Percentiles rank a stretch among this genome's conserved stretches.
Evolutionary conservation across 2,797 vertebrate genomes (phyloP).

Genomic region (Cottoperca gobio): DNA sequence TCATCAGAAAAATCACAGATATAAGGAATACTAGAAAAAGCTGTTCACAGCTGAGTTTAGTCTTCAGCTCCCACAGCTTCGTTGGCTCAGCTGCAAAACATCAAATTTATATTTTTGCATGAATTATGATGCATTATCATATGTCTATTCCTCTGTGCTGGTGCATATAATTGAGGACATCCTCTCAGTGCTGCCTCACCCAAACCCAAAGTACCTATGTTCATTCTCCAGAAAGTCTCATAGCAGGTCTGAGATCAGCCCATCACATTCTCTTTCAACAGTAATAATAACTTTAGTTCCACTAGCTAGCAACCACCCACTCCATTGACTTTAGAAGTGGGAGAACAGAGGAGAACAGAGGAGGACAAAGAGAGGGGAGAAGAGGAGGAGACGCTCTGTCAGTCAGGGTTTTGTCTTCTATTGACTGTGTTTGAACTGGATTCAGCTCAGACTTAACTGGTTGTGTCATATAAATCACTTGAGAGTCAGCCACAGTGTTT

Average conservation of each 20-base stretch:
- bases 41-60: neutral
- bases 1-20: neutral
- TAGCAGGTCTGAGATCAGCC: slow-evolving; percentile 7
- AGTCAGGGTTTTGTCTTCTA: slow-evolving; percentile 13
- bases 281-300: neutral
- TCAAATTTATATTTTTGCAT: neutral
- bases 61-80: neutral
- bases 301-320: neutral
- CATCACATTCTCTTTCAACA: neutral
- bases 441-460: slow-evolving; percentile 13
- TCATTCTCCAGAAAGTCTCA: neutral
- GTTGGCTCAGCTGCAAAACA: neutral
- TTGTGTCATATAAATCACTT: neutral
- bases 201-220: too few species aligned
- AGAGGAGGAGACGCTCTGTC: slow-evolving; percentile 7
- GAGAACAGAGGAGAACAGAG: slow-evolving; percentile 8
- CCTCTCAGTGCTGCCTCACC: too few species aligned
- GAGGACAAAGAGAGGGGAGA: slow-evolving; percentile 17
- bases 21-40: neutral
- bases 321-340: neutral
- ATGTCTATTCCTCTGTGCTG: neutral
- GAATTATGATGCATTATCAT: neutral
- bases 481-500: neutral
- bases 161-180: neutral
- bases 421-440: slow-evolving; percentile 26